Percentiles rank a stretch among this genome's conserved stretches.
These are phyloP conservation scores for Trachythela sp. DNA, from an alignment of 64 coral and sea anemone species.

Conservation along the genomic window DNA sequence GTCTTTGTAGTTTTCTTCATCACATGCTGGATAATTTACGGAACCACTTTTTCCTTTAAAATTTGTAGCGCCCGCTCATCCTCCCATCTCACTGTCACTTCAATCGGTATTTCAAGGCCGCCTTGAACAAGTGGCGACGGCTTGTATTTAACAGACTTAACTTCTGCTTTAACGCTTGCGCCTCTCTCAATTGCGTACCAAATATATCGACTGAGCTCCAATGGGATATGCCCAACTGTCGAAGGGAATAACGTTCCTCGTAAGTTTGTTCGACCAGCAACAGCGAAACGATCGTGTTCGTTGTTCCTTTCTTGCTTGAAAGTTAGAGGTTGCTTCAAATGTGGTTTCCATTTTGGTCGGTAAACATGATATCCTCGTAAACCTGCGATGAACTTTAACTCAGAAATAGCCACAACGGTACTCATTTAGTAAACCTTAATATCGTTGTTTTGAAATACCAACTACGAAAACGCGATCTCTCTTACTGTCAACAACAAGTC, in stretches of 20 bases:
- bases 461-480: no score
- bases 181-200: constrained; percentile 37
- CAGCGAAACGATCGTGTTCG: constrained; percentile 30
- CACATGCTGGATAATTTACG: constrained; percentile 37
- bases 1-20: no score
- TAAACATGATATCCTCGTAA: constrained; percentile 43
- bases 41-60: constrained; percentile 43
- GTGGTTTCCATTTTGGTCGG: constrained; percentile 30
- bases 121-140: constrained; percentile 35
- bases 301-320: constrained; percentile 41
- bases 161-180: not conserved
- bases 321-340: constrained; percentile 17
- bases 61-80: not conserved
- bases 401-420: no score
- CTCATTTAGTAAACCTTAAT: no score
- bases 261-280: constrained; percentile 35
- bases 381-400: constrained; percentile 34
- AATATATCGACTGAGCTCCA: constrained; percentile 38
- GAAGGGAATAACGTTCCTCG: constrained; percentile 18
- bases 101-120: constrained; percentile 17
- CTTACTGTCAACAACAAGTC: no score
- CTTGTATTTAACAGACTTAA: constrained; percentile 26
- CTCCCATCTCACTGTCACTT: not conserved
- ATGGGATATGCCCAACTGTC: constrained; percentile 36
- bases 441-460: no score